Evolutionary conservation across 1,140 invertebrate genomes (phyloP).

Genomic region (Aphaenogaster ashmeadi): DNA sequence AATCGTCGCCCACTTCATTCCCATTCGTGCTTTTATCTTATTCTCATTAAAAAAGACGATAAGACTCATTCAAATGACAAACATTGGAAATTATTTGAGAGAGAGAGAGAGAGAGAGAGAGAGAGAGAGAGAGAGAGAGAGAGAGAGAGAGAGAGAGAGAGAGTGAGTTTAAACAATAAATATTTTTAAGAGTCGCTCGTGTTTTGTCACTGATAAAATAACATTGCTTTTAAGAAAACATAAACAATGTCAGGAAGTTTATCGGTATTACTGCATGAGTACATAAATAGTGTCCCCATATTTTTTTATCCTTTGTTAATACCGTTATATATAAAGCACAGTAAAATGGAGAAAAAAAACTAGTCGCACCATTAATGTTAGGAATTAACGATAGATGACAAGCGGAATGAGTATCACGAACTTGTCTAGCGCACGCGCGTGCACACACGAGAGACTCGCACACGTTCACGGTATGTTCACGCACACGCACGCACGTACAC

Average conservation of each 20-base stretch:
- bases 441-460: neutral
- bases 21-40: slow-evolving; percentile 9
- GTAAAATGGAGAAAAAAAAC: neutral
- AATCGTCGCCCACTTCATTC: slow-evolving; percentile 9
- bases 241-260: slow-evolving; percentile 64
- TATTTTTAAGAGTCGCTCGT: slow-evolving; percentile 53
- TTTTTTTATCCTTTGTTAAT: slow-evolving; percentile 49
- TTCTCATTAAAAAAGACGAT: slow-evolving; percentile 32
- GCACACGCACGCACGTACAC: neutral
- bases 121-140: neutral
- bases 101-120: neutral
- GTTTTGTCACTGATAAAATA: slow-evolving; percentile 67
- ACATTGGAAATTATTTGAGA: slow-evolving; percentile 14
- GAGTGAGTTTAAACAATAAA: slow-evolving; percentile 45
- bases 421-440: slow-evolving; percentile 3
- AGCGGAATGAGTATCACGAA: slow-evolving; percentile 42
- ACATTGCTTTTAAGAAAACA: slow-evolving; percentile 64
- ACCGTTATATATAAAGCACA: slow-evolving; percentile 13
- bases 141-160: slow-evolving; percentile 20
- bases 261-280: slow-evolving; percentile 57
- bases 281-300: slow-evolving; percentile 54
- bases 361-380: slow-evolving; percentile 3
- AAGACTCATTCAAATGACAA: slow-evolving; percentile 38
- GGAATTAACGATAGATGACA: slow-evolving; percentile 38
- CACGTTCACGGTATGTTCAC: neutral